Evolutionary conservation across 2,888 invertebrate species (phyloP).

Genomic region (Pinctada fucata): DNA sequence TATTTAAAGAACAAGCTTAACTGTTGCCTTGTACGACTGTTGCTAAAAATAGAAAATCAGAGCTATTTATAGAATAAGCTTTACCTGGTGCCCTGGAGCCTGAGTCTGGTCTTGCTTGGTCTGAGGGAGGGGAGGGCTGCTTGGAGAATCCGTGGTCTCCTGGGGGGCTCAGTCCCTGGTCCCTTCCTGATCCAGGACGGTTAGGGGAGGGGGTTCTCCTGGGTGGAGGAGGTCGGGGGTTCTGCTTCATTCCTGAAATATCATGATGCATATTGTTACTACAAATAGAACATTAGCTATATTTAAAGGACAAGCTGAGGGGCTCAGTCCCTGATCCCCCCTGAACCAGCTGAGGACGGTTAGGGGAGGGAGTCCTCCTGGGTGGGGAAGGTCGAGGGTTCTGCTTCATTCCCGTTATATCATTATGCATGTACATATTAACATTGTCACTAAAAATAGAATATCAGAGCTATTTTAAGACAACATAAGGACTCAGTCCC

Average conservation of each 20-base stretch:
- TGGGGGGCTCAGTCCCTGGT: constrained; percentile 43
- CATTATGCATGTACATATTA: too few relatives aligned
- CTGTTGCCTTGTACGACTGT: too few relatives aligned
- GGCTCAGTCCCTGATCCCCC: constrained; percentile 45
- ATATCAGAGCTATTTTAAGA: too few relatives aligned
- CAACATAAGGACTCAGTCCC: too few relatives aligned
- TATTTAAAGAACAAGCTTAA: too few relatives aligned
- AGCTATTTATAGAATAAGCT: neutral
- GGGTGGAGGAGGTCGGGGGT: constrained; percentile 59
- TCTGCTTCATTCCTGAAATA: constrained; percentile 30
- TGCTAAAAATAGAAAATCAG: too few relatives aligned
- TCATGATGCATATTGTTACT: too few relatives aligned
- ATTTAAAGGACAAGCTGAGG: constrained; percentile 14
- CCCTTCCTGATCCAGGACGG: constrained; percentile 54
- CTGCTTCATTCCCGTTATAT: constrained; percentile 26
- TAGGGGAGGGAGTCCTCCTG: constrained; percentile 52
- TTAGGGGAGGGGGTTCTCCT: constrained; percentile 53
- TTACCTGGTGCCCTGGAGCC: constrained; percentile 62
- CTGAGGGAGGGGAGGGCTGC: constrained; percentile 44
- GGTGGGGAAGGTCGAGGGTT: constrained; percentile 59
- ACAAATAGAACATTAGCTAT: too few relatives aligned
- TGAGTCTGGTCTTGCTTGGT: constrained; percentile 58
- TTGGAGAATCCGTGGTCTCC: constrained; percentile 45
- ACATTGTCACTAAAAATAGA: too few relatives aligned
- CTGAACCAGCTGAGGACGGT: constrained; percentile 47